These are phyloP conservation scores for Phalacrocorax carbo DNA, from an alignment of 2,113 vertebrate genomes.

Conservation along the genomic window DNA sequence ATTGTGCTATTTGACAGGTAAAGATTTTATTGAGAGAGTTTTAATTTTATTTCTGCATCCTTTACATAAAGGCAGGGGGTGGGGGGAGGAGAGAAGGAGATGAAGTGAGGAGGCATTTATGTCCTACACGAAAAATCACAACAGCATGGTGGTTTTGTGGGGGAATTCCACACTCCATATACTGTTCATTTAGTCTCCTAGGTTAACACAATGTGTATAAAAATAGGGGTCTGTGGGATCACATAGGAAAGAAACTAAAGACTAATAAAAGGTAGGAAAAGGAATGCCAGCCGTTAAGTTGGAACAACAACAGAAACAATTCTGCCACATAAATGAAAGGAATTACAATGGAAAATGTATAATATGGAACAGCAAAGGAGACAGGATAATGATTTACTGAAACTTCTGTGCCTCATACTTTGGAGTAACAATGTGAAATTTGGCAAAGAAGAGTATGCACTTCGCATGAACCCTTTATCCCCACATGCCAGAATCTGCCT, in stretches of 20 bases:
- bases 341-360: neutral
- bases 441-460: neutral
- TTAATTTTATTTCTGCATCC: conserved; percentile 32
- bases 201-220: neutral
- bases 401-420: neutral
- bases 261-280: neutral
- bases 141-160: neutral
- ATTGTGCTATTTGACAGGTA: conserved; percentile 37
- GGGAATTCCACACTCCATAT: neutral
- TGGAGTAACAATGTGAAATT: neutral
- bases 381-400: neutral
- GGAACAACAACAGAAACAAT: conserved; percentile 6
- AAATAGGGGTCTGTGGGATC: neutral
- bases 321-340: neutral
- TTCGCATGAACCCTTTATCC: neutral
- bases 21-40: conserved; percentile 18
- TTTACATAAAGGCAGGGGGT: neutral
- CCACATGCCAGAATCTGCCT: neutral
- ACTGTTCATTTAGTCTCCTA: neutral
- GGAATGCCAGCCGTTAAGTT: neutral
- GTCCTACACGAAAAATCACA: neutral
- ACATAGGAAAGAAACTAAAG: neutral
- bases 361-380: neutral
- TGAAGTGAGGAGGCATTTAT: neutral
- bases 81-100: neutral